Evolutionary conservation across 1,140 invertebrate genomes (phyloP), one percentile per base, ranked within the genome.

Genomic region (Adoxophyes honmai): DNA sequence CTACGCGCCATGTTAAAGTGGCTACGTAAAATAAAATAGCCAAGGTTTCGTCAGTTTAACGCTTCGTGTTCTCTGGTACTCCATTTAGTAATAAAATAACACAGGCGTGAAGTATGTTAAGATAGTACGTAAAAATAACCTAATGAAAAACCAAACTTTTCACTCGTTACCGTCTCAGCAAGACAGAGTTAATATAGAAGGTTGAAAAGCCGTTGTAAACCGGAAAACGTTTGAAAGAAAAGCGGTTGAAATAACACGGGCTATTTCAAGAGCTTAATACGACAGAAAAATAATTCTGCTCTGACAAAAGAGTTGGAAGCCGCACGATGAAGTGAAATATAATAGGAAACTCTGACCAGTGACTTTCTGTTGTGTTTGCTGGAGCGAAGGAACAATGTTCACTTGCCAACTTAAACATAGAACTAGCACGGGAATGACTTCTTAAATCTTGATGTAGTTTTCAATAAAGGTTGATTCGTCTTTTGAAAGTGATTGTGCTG

Each of bases 301-400:
- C 16, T 48, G 16, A 33, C 42, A 48, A 48, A 33, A 7, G n/a
- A 48, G 28, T 11, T 28, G 18, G 18, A 48, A 28, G 28, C 42
- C 21, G 2, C 18, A 11, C 18, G n/a, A 13, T 48, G 11, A 10
- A 48, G 18, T 48, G 16, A 48, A 33, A 48, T 48, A 48, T 21
- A 48, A 48, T 48, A 33, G 21, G 28, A 48, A 48, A 48, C 16
- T 48, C 21, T 11, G 28, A 33, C 21, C 16, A 48, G 42, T 48
- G 21, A 48, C 42, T 48, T 28, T 28, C 10, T 48, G 42, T 48
- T n/a, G 18, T 28, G 42, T 48, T 48, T 48, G n/a, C 18, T 48
- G 16, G 21, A 13, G 0, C 21, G 42, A 48, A 48, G 42, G 42
- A 48, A 18, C 42, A 28, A 48, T 48, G 21, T 48, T 28, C 42